A percentile compares a stretch with the other conserved stretches of the same genome.
phyloP scores from a whole-genome alignment of 2,113 vertebrate genomes.

The Boulengeromyrus knoepffleri region DNA sequence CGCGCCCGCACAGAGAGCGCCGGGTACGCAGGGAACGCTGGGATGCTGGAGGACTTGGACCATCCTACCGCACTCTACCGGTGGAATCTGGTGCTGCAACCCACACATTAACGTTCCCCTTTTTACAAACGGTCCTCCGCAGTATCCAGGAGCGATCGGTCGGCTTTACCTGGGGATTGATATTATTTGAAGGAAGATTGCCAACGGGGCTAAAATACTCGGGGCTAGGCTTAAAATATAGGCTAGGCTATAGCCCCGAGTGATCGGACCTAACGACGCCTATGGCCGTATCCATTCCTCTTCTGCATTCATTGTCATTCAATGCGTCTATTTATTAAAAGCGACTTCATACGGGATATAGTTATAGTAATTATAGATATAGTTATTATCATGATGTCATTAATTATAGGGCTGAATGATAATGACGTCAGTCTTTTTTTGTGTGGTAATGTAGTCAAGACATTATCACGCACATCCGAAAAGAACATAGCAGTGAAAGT shows the following conservation, averaged over 20 bases:
- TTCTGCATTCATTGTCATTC: not conserved
- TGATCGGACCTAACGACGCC: no score
- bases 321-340: not conserved
- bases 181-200: no score
- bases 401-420: not conserved
- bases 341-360: not conserved
- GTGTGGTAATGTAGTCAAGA: not conserved
- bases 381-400: not conserved
- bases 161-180: no score
- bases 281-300: not conserved
- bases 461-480: not conserved
- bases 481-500: not conserved
- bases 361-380: not conserved
- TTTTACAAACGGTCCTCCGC: not conserved
- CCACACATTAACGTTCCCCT: not conserved
- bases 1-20: not conserved
- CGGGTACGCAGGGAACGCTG: not conserved
- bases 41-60: constrained; percentile 11
- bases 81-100: not conserved
- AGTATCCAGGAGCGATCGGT: not conserved
- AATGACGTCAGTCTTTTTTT: not conserved
- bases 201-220: no score
- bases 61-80: not conserved
- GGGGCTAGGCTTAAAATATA: no score
- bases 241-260: no score